Base-by-base conservation (phyloP, 2,888 invertebrate species). In the Lasius platythorax region DNA sequence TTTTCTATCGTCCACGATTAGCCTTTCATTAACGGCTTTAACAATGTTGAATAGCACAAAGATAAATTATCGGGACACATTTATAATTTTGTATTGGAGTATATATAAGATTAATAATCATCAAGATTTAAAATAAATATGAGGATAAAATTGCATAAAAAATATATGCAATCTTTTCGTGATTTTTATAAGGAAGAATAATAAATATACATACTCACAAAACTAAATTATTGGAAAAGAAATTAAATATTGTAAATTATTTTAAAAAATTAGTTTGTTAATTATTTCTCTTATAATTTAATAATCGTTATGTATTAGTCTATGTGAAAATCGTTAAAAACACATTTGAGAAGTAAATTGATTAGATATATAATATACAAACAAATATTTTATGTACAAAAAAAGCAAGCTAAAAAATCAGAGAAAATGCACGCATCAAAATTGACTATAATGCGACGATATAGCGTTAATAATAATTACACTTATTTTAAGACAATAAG, bases 1-100 rank as follows among this genome's bases (percentile, higher is more conserved):
- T 79, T 79, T 79, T 79, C 79, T 46, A 72, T 72, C 18, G 23
- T 79, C 3, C 46, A 12, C 33, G 61, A 61, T 79, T 61, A 72
- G 46, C 33, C 15, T 3, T 72, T 79, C 28, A 72, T 79, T 72
- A 46, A 46, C 72, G 18, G n/a, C 53, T 53, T 53, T n/a, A 53
- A n/a, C 43, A 79, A 33, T 33, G 18, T 23, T 61, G 18, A 78
- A 53, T 15, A 43, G n/a, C 5, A 37, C 3, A 28, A 8, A 76
- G 28, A 5, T 66, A 64, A 33, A 46, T 74, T 30, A 28, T 75
- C 46, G 15, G 9, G 9, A 37, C 15, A 2, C 30, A 23, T 6
- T 68, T 23, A 23, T 23, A 1, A 79, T 6, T 5, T 68, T 18
- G 6, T 40, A 23, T 28, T 66, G 8, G 3, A 53, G 8, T 18